These are phyloP conservation scores for Sialia sialis DNA, from an alignment of 2,113 vertebrate species.

Conservation along the genomic window DNA sequence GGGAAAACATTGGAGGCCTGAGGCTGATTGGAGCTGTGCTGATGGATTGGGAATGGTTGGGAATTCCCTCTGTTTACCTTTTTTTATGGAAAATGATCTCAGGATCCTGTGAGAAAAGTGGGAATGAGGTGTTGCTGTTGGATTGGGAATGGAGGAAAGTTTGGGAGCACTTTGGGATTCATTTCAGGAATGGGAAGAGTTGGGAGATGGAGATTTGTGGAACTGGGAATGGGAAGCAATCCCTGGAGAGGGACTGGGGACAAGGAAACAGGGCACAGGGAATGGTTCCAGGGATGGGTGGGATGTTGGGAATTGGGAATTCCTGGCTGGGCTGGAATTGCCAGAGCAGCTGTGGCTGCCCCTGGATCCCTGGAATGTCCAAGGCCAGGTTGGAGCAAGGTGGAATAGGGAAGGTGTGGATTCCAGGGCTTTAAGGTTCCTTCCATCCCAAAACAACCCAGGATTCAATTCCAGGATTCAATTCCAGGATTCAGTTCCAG, in stretches of 20 bases:
- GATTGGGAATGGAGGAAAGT: not conserved
- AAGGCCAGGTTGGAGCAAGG: rapidly evolving
- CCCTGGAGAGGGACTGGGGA: too few species aligned
- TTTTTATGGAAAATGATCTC: too few species aligned
- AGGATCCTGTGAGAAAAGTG: not conserved
- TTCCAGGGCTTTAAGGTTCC: not conserved
- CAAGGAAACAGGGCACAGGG: too few species aligned
- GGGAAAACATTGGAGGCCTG: not conserved
- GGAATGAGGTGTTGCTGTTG: not conserved
- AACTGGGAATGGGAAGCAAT: too few species aligned
- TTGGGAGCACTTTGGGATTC: not conserved
- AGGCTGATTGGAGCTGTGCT: not conserved
- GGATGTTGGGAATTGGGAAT: too few species aligned
- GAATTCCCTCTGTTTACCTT: not conserved
- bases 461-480: not conserved
- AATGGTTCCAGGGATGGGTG: too few species aligned
- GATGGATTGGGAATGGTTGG: not conserved
- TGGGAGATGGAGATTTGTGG: too few species aligned
- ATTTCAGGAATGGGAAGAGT: too few species aligned
- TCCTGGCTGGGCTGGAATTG: too few species aligned
- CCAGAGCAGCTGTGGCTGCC: too few species aligned
- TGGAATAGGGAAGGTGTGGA: not conserved
- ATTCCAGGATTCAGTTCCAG: not conserved
- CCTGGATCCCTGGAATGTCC: too few species aligned
- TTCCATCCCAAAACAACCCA: not conserved